Evolutionary conservation across 2,888 invertebrate genomes (phyloP), one percentile per base, ranked within the genome.

Genomic region (Phlogophora meticulosa): DNA sequence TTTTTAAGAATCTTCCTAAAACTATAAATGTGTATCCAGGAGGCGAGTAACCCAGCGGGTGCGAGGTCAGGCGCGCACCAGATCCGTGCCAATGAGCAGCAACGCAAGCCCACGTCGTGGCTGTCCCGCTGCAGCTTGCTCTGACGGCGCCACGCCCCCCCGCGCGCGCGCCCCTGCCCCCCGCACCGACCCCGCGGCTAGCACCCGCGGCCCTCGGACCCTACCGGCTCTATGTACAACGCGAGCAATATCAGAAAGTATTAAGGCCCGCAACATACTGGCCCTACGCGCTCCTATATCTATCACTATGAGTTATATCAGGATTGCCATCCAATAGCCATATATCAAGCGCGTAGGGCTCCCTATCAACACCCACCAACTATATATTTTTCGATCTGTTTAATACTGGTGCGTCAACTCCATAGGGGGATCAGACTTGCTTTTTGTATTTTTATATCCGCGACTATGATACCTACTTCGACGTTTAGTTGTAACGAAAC

Each of bases 41-140:
- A 98, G 96, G 98, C 98, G 87, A 98, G 98, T 89, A 98, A 98
- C 96, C 98, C 98, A 83, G 97, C 97, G 60, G 98, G 90, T 46
- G 97, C 89, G 42, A 87, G 98, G 92, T 97, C 97, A 76, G 98
- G 98, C 81, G 96, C 95, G 58, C 98, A 98, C 92, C 98, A 98
- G 91, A 93, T 98, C 88, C 97, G 97, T 94, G 96, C 97, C 77
- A 96, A 96, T 88, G 98, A 98, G 91, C 97, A 97, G 88, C 97
- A 97, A 92, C 97, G 97, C 94, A 98, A 98, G 96, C 97, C 98
- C 76, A 96, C 97, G 81, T 98, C 97, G 92, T 98, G 98, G 98
- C 96, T 98, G 89, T 97, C 98, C 61, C 97, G 98, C 93, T 98
- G 98, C 96, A 96, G 97, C 93, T 94, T 98, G 96, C 98, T 98